Evolutionary conservation across 1,140 invertebrate species (phyloP).

Genomic region (Sarcophaga peregrina): DNA sequence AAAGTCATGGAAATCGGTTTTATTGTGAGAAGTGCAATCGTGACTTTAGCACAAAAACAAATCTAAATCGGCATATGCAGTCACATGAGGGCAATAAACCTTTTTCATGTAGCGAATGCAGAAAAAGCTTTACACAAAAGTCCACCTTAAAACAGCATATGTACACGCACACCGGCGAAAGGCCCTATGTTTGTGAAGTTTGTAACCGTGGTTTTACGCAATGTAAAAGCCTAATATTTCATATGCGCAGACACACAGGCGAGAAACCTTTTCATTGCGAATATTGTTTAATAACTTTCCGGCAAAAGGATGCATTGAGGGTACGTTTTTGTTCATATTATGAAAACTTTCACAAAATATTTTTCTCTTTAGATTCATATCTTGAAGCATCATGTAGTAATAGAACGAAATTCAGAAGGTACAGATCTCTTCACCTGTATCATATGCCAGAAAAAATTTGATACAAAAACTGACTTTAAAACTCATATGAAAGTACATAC

Average conservation of each 20-base stretch:
- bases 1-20: slow-evolving; percentile 42
- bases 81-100: slow-evolving; percentile 74
- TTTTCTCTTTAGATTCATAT: slow-evolving; percentile 56
- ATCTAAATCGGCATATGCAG: slow-evolving; percentile 73
- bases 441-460: slow-evolving; percentile 63
- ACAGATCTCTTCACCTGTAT: slow-evolving; percentile 55
- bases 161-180: slow-evolving; percentile 59
- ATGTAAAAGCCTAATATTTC: slow-evolving; percentile 49
- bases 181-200: slow-evolving; percentile 57
- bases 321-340: slow-evolving; percentile 24
- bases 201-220: slow-evolving; percentile 61
- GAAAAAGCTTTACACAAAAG: slow-evolving; percentile 72
- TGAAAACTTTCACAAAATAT: background rate
- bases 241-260: slow-evolving; percentile 54
- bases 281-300: slow-evolving; percentile 55
- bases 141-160: slow-evolving; percentile 69
- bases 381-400: slow-evolving; percentile 58
- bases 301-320: slow-evolving; percentile 50
- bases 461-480: slow-evolving; percentile 41
- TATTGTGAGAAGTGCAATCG: slow-evolving; percentile 72
- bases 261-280: slow-evolving; percentile 68
- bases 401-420: slow-evolving; percentile 5
- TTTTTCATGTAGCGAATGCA: slow-evolving; percentile 73
- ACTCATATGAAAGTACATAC: slow-evolving; percentile 46
- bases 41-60: slow-evolving; percentile 70